Evolutionary conservation across 2,888 invertebrate species (phyloP).

Genomic region (Rotaria socialis): DNA sequence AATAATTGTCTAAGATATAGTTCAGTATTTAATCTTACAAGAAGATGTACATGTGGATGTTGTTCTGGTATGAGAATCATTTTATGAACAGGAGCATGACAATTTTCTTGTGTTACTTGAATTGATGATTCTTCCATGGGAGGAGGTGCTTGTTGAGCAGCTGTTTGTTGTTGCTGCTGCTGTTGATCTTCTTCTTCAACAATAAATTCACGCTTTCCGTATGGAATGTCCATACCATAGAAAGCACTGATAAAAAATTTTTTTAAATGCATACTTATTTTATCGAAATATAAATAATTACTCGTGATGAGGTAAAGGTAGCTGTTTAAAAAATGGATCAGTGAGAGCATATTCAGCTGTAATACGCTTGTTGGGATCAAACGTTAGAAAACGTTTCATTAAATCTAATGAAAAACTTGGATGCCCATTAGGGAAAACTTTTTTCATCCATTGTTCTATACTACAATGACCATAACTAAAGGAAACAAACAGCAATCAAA

Average conservation of each 20-base stretch:
- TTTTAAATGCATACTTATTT: not conserved
- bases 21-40: not conserved
- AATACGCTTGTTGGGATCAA: constrained; percentile 95
- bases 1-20: too few relatives aligned
- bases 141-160: not conserved
- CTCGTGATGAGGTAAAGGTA: constrained; percentile 82
- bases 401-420: constrained; percentile 57
- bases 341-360: constrained; percentile 83
- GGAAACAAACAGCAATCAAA: constrained; percentile 20
- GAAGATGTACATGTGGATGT: not conserved
- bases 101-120: constrained; percentile 32
- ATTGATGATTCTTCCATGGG: not conserved
- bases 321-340: constrained; percentile 90
- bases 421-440: constrained; percentile 55
- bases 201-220: constrained; percentile 92
- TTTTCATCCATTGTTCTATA: constrained; percentile 60
- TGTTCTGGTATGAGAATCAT: not conserved
- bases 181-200: constrained; percentile 76
- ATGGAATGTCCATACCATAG: constrained; percentile 84
- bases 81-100: not conserved
- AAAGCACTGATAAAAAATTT: constrained; percentile 68
- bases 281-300: constrained; percentile 56
- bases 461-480: constrained; percentile 55
- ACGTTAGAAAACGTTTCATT: constrained; percentile 67
- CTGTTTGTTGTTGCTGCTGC: not conserved